phyloP scores from a whole-genome alignment of 2,888 invertebrate genomes.

The Buathra laborator region DNA sequence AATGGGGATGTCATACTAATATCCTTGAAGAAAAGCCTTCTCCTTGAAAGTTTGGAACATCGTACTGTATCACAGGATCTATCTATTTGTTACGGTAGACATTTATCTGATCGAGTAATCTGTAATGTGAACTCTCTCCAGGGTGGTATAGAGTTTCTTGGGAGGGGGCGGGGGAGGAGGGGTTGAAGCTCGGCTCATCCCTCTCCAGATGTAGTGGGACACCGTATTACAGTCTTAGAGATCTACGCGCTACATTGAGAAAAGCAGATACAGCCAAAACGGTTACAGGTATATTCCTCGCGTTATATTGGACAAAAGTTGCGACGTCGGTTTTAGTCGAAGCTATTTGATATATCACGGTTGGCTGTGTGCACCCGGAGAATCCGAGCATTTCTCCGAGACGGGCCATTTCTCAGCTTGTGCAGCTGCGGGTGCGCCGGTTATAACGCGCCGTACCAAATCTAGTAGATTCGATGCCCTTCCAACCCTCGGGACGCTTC shows the following conservation, averaged over 20 bases:
- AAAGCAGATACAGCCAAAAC: conserved; percentile 44
- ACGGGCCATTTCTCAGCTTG: conserved; percentile 77
- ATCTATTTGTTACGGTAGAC: conserved; percentile 51
- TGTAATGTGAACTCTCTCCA: conserved; percentile 15
- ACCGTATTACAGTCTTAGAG: conserved; percentile 34
- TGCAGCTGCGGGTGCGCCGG: conserved; percentile 69
- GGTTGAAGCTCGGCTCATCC: conserved; percentile 47
- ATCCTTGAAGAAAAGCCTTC: conserved; percentile 14
- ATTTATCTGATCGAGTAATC: conserved; percentile 63
- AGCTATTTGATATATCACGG: conserved; percentile 79
- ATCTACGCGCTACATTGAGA: conserved; percentile 12
- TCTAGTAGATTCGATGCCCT: conserved; percentile 49
- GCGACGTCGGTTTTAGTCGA: conserved; percentile 78
- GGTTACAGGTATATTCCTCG: conserved; percentile 52
- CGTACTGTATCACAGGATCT: conserved; percentile 34
- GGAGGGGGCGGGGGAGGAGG: neutral
- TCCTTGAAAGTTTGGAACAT: conserved; percentile 12
- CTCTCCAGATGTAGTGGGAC: conserved; percentile 49
- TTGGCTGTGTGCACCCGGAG: conserved; percentile 72
- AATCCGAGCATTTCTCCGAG: conserved; percentile 73
- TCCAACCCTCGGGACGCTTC: conserved; percentile 32
- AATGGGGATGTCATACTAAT: conserved; percentile 45
- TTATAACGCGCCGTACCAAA: conserved; percentile 41
- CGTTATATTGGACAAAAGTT: conserved; percentile 81
- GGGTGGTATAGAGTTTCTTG: neutral